Percentiles rank a stretch among this genome's conserved stretches.
These are phyloP conservation scores for Griposia aprilina DNA, from an alignment of 2,888 invertebrate genomes.

Conservation along the genomic window DNA sequence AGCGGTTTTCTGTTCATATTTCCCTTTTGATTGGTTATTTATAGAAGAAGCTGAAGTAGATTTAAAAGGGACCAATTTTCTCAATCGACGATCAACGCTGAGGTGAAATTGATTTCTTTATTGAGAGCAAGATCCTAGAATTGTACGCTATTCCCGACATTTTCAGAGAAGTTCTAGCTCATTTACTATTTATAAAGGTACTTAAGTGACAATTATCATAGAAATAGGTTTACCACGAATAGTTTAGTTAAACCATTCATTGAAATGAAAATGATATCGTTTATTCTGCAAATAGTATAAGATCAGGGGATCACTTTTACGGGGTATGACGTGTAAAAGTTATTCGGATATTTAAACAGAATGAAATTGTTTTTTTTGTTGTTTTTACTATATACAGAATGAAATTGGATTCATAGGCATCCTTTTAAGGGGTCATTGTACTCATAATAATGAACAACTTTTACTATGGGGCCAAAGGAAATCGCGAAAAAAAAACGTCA, in stretches of 20 bases:
- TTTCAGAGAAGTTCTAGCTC: background rate
- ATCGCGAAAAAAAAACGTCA: no score
- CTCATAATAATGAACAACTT: no score
- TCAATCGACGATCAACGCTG: background rate
- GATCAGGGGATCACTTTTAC: background rate
- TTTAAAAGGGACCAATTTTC: slow-evolving; percentile 9
- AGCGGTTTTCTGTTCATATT: background rate
- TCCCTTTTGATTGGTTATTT: slow-evolving; percentile 5
- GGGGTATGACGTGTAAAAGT: background rate
- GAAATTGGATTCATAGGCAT: no score
- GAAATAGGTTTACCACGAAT: background rate
- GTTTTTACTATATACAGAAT: no score
- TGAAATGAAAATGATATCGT: background rate
- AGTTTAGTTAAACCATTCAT: background rate
- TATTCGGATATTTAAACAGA: no score
- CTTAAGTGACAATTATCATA: background rate
- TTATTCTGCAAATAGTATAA: no score
- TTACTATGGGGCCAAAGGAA: no score
- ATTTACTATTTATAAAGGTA: background rate
- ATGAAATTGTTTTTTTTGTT: no score
- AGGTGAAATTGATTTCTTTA: background rate
- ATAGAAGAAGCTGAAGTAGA: background rate
- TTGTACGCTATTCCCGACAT: background rate
- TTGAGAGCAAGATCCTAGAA: background rate
- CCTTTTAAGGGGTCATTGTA: no score